Conservation (phyloP, 2,113 vertebrate genomes). For the Hippocampus guttulatus region DNA sequence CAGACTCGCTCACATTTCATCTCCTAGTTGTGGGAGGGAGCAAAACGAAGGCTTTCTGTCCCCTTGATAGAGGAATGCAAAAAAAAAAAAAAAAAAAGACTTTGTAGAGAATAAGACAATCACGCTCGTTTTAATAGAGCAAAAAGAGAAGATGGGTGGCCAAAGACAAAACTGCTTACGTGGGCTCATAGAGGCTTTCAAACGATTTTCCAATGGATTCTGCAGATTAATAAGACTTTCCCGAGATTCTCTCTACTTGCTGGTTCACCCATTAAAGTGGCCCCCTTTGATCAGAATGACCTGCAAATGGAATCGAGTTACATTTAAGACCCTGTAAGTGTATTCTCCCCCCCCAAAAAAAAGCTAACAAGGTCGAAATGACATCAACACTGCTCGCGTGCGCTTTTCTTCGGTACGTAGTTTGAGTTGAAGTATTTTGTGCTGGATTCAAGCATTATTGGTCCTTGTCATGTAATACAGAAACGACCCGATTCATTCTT, state of each 20-base stretch:
- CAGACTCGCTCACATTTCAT: neutral
- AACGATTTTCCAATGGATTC: constrained; percentile 30
- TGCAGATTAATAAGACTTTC: neutral
- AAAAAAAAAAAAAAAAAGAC: constrained; percentile 30
- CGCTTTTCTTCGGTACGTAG: neutral
- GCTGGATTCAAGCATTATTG: too few relatives aligned
- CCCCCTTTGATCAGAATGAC: neutral
- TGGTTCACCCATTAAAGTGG: neutral
- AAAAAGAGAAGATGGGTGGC: constrained; percentile 37
- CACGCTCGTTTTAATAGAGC: constrained; percentile 32
- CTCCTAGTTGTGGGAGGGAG: constrained; percentile 42
- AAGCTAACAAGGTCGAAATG: neutral
- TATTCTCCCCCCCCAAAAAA: neutral
- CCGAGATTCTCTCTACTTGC: neutral
- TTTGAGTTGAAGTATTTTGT: too few relatives aligned
- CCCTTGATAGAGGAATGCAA: constrained; percentile 37
- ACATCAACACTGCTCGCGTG: neutral
- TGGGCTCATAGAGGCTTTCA: constrained; percentile 21
- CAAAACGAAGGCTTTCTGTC: constrained; percentile 43
- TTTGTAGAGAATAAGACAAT: constrained; percentile 31
- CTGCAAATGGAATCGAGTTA: neutral
- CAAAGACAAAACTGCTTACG: constrained; percentile 43
- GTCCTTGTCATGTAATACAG: too few relatives aligned
- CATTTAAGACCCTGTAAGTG: neutral
- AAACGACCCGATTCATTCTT: too few relatives aligned